Evolutionary conservation across 2,888 invertebrate species (phyloP).

Genomic region (Drosophila mercatorum): DNA sequence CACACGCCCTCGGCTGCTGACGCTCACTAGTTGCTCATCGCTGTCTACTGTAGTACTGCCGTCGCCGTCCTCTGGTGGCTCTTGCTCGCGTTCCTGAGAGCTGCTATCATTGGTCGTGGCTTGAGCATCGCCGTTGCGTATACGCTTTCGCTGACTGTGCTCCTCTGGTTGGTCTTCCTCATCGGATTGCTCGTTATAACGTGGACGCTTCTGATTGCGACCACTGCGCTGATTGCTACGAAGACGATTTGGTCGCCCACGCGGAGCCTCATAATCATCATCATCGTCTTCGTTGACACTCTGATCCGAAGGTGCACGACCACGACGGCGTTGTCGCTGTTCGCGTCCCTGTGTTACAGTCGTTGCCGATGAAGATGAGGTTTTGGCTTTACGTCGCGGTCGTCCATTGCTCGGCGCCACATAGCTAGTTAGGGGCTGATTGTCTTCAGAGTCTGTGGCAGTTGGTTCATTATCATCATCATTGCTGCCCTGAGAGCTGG

Average conservation of each 20-base stretch:
- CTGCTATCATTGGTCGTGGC: constrained; percentile 23
- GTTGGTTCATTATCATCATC: constrained; percentile 67
- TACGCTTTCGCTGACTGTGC: constrained; percentile 53
- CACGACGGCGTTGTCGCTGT: constrained; percentile 53
- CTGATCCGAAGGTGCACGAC: constrained; percentile 59
- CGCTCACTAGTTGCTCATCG: constrained; percentile 85
- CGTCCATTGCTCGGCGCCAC: constrained; percentile 72
- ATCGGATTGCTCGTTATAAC: constrained; percentile 88
- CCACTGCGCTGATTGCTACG: constrained; percentile 71
- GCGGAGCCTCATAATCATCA: constrained; percentile 64
- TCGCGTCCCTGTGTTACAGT: constrained; percentile 50
- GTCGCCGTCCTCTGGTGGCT: constrained; percentile 39
- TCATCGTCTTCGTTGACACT: constrained; percentile 79
- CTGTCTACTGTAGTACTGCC: constrained; percentile 68
- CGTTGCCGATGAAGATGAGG: constrained; percentile 46
- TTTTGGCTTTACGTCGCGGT: constrained; percentile 53
- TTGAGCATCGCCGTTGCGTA: constrained; percentile 64
- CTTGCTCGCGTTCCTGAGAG: constrained; percentile 47
- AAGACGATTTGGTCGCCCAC: constrained; percentile 36
- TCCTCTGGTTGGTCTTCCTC: constrained; percentile 83
- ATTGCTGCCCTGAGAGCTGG: constrained; percentile 63
- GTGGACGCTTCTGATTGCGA: constrained; percentile 85
- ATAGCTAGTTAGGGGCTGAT: constrained; percentile 85
- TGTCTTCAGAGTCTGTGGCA: constrained; percentile 83
- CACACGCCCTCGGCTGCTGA: constrained; percentile 93